Conservation (phyloP, 2,888 invertebrate genomes). For the Tryphoninae sp. region DNA sequence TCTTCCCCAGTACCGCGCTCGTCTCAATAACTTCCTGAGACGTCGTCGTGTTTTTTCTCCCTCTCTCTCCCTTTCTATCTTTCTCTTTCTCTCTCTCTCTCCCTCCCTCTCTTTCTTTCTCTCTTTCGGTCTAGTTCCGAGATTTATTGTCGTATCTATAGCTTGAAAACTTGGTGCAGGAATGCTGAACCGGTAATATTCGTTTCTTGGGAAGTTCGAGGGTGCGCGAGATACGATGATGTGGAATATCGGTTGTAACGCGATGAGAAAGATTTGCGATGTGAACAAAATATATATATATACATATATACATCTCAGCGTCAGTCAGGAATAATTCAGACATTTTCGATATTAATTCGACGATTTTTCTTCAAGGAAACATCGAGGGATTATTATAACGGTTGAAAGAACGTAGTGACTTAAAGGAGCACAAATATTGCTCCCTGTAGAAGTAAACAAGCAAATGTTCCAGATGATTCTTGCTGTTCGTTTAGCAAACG, state of each 20-base stretch:
- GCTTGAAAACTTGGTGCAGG: neutral
- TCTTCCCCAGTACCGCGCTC: neutral
- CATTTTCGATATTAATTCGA: no score
- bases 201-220: neutral
- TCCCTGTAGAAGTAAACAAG: no score
- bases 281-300: neutral
- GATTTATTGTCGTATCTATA: neutral
- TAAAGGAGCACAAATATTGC: no score
- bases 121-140: neutral
- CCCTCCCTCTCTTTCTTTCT: neutral
- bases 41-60: neutral
- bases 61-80: neutral
- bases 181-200: conserved; percentile 10
- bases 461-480: no score
- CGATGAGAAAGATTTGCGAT: neutral
- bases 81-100: neutral
- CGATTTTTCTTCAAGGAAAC: no score
- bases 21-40: conserved; percentile 22
- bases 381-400: no score
- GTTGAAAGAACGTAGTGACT: no score
- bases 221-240: neutral
- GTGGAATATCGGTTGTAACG: neutral
- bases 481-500: no score
- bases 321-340: no score
- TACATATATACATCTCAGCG: no score